These are phyloP conservation scores for Gandaritis pyraliata DNA, from an alignment of 2,888 invertebrate genomes.

Conservation along the genomic window DNA sequence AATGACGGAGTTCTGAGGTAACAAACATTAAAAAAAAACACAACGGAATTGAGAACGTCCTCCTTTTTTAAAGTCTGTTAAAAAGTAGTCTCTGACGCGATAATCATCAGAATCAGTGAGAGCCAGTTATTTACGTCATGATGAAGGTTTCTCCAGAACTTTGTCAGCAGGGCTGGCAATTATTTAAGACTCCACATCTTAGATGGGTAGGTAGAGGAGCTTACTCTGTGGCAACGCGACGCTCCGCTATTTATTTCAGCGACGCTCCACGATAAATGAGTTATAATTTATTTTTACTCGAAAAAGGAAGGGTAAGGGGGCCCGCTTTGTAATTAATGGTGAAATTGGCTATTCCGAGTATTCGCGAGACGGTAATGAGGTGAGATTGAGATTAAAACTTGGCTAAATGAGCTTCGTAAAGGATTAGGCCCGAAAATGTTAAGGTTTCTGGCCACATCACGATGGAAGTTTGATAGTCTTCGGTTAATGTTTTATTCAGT, in stretches of 20 bases:
- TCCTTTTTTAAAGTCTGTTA: too few relatives aligned
- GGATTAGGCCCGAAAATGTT: constrained; percentile 67
- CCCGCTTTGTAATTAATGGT: constrained; percentile 77
- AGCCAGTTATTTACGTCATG: too few relatives aligned
- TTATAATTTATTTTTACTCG: constrained; percentile 84
- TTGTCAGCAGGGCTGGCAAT: too few relatives aligned
- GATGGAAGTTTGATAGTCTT: constrained; percentile 56
- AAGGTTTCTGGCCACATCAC: constrained; percentile 51
- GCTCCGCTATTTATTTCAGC: constrained; percentile 41
- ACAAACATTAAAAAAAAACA: too few relatives aligned
- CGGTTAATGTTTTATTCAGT: constrained; percentile 4
- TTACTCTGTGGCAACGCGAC: constrained; percentile 39
- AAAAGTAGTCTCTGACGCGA: too few relatives aligned
- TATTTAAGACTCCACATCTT: neutral
- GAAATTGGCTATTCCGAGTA: constrained; percentile 83
- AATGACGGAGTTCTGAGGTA: too few relatives aligned
- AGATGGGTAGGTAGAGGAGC: neutral
- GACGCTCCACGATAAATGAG: constrained; percentile 74
- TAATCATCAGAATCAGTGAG: too few relatives aligned
- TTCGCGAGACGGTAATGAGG: constrained; percentile 81
- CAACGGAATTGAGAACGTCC: too few relatives aligned
- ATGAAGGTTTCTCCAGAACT: too few relatives aligned
- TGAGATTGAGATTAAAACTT: constrained; percentile 83
- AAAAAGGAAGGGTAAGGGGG: constrained; percentile 78
- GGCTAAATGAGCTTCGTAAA: constrained; percentile 74